phyloP scores from a whole-genome alignment of 35 echinoderm and acorn worm species.

The Nesometra sesokonis region DNA sequence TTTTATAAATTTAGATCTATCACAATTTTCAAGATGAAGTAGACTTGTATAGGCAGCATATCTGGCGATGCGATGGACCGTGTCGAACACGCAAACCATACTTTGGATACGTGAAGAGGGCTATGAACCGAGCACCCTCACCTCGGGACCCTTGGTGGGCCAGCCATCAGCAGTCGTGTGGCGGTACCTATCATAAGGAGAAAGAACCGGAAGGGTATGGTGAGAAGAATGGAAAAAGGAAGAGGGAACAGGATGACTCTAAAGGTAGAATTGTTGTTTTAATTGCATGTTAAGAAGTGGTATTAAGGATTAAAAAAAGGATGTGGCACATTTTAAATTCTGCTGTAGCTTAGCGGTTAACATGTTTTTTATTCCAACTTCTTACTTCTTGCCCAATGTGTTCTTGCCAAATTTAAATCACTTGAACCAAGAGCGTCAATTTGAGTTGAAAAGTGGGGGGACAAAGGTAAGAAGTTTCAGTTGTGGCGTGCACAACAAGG shows the following conservation, averaged over 20 bases:
- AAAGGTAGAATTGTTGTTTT: background rate
- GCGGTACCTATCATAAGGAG: slow-evolving; percentile 69
- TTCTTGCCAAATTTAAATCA: no score
- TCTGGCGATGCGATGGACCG: slow-evolving; percentile 81
- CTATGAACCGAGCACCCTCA: slow-evolving; percentile 87
- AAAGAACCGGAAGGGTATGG: slow-evolving; percentile 91
- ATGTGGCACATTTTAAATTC: no score
- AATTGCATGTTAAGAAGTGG: no score
- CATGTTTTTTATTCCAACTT: no score
- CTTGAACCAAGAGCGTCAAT: no score
- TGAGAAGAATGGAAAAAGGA: slow-evolving; percentile 45
- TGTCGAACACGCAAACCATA: slow-evolving; percentile 62
- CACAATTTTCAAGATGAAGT: slow-evolving; percentile 96
- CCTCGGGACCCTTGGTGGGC: slow-evolving; percentile 66
- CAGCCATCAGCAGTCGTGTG: slow-evolving; percentile 59
- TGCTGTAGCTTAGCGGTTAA: no score
- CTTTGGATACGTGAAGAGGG: slow-evolving; percentile 67
- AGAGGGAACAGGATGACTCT: slow-evolving; percentile 44
- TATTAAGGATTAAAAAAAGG: no score
- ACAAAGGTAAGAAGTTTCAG: no score
- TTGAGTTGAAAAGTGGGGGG: no score
- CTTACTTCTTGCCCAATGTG: no score
- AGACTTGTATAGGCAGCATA: slow-evolving; percentile 77
- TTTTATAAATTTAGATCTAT: slow-evolving; percentile 74
- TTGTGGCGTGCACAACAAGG: no score